Conservation (phyloP, 2,888 invertebrate species). For the Amorpha juglandis region DNA sequence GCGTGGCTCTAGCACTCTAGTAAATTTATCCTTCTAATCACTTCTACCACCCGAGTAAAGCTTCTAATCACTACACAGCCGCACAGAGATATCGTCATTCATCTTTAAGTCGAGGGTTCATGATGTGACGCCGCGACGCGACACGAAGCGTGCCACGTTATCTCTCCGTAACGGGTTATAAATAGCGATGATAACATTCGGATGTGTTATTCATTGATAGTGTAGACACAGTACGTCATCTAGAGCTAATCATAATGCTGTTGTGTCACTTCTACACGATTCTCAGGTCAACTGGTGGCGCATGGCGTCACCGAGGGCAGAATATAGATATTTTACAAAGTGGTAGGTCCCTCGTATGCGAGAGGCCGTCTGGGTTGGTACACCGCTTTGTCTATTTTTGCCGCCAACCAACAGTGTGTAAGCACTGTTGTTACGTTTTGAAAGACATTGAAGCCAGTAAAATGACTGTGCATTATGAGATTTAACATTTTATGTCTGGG, state of each 20-base stretch:
- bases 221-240: not conserved
- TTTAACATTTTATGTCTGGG: too few relatives aligned
- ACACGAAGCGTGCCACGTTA: conserved; percentile 1
- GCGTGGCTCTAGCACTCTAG: too few relatives aligned
- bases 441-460: too few relatives aligned
- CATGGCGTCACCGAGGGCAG: not conserved
- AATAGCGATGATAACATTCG: conserved; percentile 15
- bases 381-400: too few relatives aligned
- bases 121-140: not conserved
- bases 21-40: not conserved
- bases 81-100: not conserved
- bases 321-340: not conserved
- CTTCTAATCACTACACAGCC: too few relatives aligned
- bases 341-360: too few relatives aligned
- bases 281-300: conserved; percentile 3
- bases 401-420: too few relatives aligned
- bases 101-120: not conserved
- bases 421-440: too few relatives aligned
- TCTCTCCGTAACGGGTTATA: not conserved
- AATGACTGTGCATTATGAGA: too few relatives aligned
- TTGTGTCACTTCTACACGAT: conserved; percentile 1
- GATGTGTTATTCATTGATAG: conserved; percentile 17
- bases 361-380: too few relatives aligned
- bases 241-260: not conserved
- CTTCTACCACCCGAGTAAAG: too few relatives aligned